Conservation (phyloP, 2,888 invertebrate genomes). For the Trisateles emortualis region DNA sequence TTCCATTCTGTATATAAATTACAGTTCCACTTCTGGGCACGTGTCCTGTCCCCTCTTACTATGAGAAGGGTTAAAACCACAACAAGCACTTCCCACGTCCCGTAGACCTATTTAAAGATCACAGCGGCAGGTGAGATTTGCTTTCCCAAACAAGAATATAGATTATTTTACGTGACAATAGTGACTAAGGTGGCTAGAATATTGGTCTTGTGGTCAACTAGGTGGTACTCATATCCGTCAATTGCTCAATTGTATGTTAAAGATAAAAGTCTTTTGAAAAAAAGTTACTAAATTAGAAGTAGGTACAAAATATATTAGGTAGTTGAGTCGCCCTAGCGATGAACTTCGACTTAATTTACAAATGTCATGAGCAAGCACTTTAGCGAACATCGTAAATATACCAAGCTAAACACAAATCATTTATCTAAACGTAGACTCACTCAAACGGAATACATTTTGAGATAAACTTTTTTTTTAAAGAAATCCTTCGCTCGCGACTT, state of each 20-base stretch:
- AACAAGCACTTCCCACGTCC: slow-evolving; percentile 6
- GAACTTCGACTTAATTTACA: slow-evolving; percentile 6
- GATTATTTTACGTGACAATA: no score
- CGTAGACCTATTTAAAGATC: not conserved
- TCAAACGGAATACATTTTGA: slow-evolving; percentile 38
- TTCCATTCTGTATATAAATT: not conserved
- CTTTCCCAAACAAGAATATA: no score
- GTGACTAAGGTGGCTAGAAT: no score
- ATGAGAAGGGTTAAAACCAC: not conserved
- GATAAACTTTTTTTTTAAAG: slow-evolving; percentile 26
- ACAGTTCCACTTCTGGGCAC: not conserved
- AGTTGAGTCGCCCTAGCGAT: not conserved
- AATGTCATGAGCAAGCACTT: not conserved
- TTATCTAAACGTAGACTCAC: slow-evolving; percentile 22
- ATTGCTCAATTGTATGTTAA: no score
- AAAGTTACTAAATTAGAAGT: no score
- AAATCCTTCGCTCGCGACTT: slow-evolving; percentile 23
- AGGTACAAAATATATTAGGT: no score
- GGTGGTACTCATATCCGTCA: no score
- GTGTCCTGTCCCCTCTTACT: not conserved
- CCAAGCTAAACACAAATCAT: slow-evolving; percentile 13
- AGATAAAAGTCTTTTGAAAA: no score
- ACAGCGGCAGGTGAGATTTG: not conserved
- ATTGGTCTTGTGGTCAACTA: no score
- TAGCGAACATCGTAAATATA: slow-evolving; percentile 2